Percentiles rank a stretch among this genome's conserved stretches.
Evolutionary conservation across 2,797 vertebrate genomes (phyloP).

Genomic region (Sebastes hubbsi): DNA sequence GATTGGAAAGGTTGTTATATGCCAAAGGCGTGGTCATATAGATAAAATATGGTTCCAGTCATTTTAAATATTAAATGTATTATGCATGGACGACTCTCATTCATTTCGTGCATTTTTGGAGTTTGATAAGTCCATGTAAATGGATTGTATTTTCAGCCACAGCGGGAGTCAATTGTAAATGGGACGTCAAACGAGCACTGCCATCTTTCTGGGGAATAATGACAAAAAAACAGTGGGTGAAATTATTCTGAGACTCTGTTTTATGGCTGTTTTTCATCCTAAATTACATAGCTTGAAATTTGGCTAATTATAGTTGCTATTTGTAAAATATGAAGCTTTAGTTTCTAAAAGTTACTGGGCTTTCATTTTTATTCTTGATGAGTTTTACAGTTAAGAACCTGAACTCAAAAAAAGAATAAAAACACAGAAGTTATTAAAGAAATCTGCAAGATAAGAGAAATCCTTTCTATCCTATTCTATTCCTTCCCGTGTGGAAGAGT

Average conservation of each 20-base stretch:
- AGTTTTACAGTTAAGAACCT: neutral
- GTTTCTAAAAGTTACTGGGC: slow-evolving; percentile 18
- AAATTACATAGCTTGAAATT: slow-evolving; percentile 44
- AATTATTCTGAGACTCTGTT: slow-evolving; percentile 42
- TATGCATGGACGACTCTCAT: slow-evolving; percentile 66
- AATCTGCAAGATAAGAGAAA: slow-evolving; percentile 3
- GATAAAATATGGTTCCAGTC: slow-evolving; percentile 66
- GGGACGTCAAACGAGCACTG: slow-evolving; percentile 28
- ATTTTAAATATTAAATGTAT: slow-evolving; percentile 77
- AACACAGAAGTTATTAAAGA: neutral
- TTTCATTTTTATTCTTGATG: slow-evolving; percentile 6
- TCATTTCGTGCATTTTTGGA: slow-evolving; percentile 56
- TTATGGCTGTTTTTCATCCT: slow-evolving; percentile 52
- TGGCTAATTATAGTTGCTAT: slow-evolving; percentile 26
- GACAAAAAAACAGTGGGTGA: slow-evolving; percentile 42
- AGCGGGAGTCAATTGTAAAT: slow-evolving; percentile 50
- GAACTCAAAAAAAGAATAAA: neutral
- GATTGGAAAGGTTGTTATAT: slow-evolving; percentile 55
- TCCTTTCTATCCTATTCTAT: neutral
- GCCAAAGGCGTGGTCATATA: slow-evolving; percentile 63
- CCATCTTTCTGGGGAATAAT: slow-evolving; percentile 49
- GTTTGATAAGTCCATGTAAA: slow-evolving; percentile 70
- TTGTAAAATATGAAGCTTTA: slow-evolving; percentile 40
- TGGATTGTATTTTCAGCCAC: slow-evolving; percentile 55
- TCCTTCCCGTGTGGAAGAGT: neutral